Base-by-base conservation (phyloP, 2,113 vertebrate species). In the Urocynchramus pylzowi region DNA sequence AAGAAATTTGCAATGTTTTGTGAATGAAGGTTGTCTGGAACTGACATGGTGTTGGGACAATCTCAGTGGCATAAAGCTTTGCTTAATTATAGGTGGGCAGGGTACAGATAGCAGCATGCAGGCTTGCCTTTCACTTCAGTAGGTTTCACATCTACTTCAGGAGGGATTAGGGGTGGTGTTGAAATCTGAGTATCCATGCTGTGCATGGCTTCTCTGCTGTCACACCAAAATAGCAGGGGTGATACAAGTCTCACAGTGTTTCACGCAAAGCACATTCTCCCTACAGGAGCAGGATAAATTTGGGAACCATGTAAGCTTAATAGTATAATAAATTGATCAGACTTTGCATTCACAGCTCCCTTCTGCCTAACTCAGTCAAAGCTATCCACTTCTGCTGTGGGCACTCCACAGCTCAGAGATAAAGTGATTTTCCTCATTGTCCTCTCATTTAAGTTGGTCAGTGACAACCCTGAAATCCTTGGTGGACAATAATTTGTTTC, bases 11-110 rank as follows among this genome's bases (percentile, higher is more conserved):
- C 23, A 82, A 47, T 31, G 11, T 44, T 30, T 91, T 79, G 56
- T 14, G 30, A 78, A 68, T 49, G 41, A 71, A 22, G 22, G 60
- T 78, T 84, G 47, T 47, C 65, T 68, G 53, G 56, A 91, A 87
- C 44, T 0, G 0, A 59, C 9, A 19, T 0, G 4, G 35, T 44
- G 23, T 9, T 69, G 69, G 70, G 57, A 78, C 44, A 87, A 56
- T 26, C 31, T 82, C 27, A 21, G 41, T 35, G 33, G 15, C 37
- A 74, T 16, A 87, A 61, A 71, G 17, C 13, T 84, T 60, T 78
- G 26, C 54, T 57, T 69, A 84, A 39, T 67, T 88, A 16, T 7
- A 27, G 28, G 17, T 56, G n/a, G 30, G 33, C 41, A 68, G 41
- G 31, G 11, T 39, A 67, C 17, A 80, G 14, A 41, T 4, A 77